Percentiles rank a stretch among this genome's conserved stretches.
Evolutionary conservation across 2,888 invertebrate genomes (phyloP).

Genomic region (Pheosia tremula): DNA sequence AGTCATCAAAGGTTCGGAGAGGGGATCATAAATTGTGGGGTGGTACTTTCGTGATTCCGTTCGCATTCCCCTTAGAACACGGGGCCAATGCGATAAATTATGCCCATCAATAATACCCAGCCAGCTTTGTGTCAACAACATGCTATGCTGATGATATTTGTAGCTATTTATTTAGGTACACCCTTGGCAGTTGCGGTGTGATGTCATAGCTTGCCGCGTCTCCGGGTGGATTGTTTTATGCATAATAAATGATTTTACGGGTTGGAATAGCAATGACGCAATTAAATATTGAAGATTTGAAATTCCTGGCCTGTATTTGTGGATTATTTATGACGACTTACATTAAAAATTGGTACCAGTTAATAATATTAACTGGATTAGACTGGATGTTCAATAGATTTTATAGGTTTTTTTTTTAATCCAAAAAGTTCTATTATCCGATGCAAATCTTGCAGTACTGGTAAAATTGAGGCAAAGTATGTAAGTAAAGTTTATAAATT

Average conservation of each 20-base stretch:
- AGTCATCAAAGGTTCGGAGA: slow-evolving; percentile 69
- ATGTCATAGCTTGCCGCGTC: slow-evolving; percentile 45
- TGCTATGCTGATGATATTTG: slow-evolving; percentile 58
- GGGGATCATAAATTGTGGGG: slow-evolving; percentile 74
- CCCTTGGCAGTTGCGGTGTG: slow-evolving; percentile 32
- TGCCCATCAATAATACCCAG: slow-evolving; percentile 76
- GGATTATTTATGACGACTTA: background rate
- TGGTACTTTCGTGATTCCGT: slow-evolving; percentile 72
- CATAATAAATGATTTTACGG: slow-evolving; percentile 51
- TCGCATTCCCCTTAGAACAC: slow-evolving; percentile 71
- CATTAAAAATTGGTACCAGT: no score
- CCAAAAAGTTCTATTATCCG: no score
- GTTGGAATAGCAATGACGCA: slow-evolving; percentile 42
- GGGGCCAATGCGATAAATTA: slow-evolving; percentile 75
- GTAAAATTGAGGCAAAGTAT: no score
- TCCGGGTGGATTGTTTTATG: slow-evolving; percentile 47
- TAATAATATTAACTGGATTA: no score
- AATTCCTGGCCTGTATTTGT: background rate
- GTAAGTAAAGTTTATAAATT: background rate
- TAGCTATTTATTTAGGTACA: slow-evolving; percentile 51
- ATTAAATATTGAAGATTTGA: slow-evolving; percentile 20
- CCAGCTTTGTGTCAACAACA: slow-evolving; percentile 75
- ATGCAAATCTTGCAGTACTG: no score
- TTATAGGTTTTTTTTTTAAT: no score
- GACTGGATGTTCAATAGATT: no score